Base-by-base conservation (phyloP, 2,888 invertebrate genomes). In the Caenorhabditis sp. region DNA sequence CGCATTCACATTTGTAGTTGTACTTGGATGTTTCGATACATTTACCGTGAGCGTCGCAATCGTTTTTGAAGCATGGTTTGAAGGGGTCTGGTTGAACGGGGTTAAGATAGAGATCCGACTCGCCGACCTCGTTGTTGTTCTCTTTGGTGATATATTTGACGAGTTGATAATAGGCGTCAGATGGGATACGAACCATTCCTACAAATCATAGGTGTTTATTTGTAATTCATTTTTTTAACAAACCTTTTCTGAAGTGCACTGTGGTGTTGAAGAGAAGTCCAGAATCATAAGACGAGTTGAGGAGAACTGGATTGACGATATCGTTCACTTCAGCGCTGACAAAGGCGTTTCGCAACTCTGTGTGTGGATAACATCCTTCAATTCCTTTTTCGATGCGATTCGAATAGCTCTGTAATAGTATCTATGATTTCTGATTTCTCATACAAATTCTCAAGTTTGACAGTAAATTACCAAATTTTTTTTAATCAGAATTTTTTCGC, bases 241-340 rank as follows among this genome's bases (percentile, higher is more conserved):
- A 43, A 43, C 43, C 85, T 54, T 83, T 83, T 59, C 85, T 69
- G 82, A 87, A 87, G 73, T 87, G 79, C 62, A 86, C 84, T 7
- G 88, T 88, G 17, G 86, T 81, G 64, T 88, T 88, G 63, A 86
- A 77, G 23, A 86, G 63, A 7, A 88, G 70, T 21, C 88, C 88
- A 23, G 80, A 77, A 64, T 86, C 86, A 81, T 84, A 85, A 38
- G 82, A 83, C n/a, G 83, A 78, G 76, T 88, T 88, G 61, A 85
- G 70, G n/a, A 70, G 31, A 21, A 73, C 72, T 50, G 76, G 77
- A 56, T 87, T 84, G 20, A 80, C 66, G 43, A 87, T 84, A 27
- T 88, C 87, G 53, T 70, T 72, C 31, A 78, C 76, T 68, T 78
- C 81, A 20, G 76, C 77, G 8, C 75, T 59, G 12, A 83, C 74